Conservation (phyloP, 1,140 invertebrate species). For the Drosophila sp. region DNA sequence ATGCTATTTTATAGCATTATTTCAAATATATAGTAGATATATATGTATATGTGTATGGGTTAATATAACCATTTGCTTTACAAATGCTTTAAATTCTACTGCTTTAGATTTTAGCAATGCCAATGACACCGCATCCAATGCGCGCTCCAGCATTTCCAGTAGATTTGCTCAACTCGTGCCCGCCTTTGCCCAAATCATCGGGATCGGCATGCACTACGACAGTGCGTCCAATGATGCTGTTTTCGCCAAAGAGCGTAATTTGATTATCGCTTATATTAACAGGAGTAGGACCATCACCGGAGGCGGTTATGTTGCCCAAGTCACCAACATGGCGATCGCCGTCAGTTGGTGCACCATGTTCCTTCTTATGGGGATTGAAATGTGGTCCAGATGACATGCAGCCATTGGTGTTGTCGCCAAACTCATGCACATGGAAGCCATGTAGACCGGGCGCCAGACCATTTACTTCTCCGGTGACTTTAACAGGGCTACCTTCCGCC, state of each 20-base stretch:
- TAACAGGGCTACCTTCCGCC: conserved; percentile 86
- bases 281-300: conserved; percentile 88
- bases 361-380: conserved; percentile 95
- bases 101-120: conserved; percentile 86
- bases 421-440: conserved; percentile 98
- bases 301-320: conserved; percentile 94
- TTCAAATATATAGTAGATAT: conserved; percentile 12
- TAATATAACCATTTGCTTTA: conserved; percentile 23
- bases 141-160: conserved; percentile 99
- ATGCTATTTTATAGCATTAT: conserved; percentile 10
- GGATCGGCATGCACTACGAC: conserved; percentile 96
- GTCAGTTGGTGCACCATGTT: conserved; percentile 93
- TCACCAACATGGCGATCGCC: conserved; percentile 94
- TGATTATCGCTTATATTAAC: conserved; percentile 91
- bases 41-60: conserved; percentile 8
- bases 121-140: conserved; percentile 98
- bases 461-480: conserved; percentile 89
- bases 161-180: conserved; percentile 96
- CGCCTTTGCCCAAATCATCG: conserved; percentile 97
- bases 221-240: conserved; percentile 95
- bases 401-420: conserved; percentile 98
- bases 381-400: conserved; percentile 98
- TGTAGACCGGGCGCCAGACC: conserved; percentile 90
- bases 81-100: not conserved
- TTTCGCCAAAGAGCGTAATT: conserved; percentile 90